phyloP scores from a whole-genome alignment of 1,140 invertebrate genomes.

The Teleopsis dalmanni region DNA sequence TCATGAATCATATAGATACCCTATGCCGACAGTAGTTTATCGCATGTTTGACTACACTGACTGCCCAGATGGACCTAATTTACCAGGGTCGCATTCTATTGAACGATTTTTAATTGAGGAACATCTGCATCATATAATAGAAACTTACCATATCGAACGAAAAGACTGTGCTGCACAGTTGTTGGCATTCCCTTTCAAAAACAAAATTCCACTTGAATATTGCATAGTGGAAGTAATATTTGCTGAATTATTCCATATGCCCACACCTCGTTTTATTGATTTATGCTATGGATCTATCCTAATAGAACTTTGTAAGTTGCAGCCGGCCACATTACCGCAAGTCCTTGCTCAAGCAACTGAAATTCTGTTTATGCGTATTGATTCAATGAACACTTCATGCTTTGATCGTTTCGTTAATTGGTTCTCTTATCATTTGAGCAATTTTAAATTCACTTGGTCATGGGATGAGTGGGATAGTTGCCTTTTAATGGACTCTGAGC shows the following conservation, averaged over 20 bases:
- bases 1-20: constrained; percentile 80
- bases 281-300: constrained; percentile 92
- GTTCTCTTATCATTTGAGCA: constrained; percentile 98
- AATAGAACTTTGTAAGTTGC: constrained; percentile 94
- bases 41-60: constrained; percentile 98
- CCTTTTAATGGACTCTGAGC: constrained; percentile 75
- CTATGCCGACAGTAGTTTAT: constrained; percentile 84
- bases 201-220: constrained; percentile 94
- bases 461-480: constrained; percentile 94
- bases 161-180: constrained; percentile 91
- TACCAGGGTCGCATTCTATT: constrained; percentile 94
- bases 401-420: constrained; percentile 96
- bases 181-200: constrained; percentile 86
- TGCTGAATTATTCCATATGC: constrained; percentile 88
- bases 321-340: constrained; percentile 94
- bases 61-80: constrained; percentile 83
- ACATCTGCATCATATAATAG: constrained; percentile 88
- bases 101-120: constrained; percentile 97
- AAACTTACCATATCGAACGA: constrained; percentile 79
- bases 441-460: constrained; percentile 98
- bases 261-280: constrained; percentile 79
- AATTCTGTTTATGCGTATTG: constrained; percentile 90
- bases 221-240: constrained; percentile 97
- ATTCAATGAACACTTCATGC: constrained; percentile 93
- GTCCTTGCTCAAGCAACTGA: constrained; percentile 96